Base-by-base conservation (phyloP, 2,113 vertebrate species). In the Micronycteris hirsuta region DNA sequence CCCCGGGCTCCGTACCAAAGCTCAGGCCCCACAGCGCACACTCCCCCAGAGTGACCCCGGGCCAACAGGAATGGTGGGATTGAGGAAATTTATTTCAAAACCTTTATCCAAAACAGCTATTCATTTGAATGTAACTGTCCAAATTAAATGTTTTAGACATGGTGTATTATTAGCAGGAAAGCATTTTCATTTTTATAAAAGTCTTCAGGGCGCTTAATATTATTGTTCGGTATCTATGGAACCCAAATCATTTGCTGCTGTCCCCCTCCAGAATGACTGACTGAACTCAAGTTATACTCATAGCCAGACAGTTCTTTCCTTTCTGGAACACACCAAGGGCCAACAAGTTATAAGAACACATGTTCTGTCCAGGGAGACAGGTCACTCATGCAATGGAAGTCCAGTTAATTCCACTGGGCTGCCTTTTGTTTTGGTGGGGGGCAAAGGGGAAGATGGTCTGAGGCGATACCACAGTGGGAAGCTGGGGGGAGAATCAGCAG, bases 101-200 rank as follows among this genome's bases (percentile, higher is more conserved):
- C 31, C 47, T 54, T 88, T 73, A 76, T 16, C 43, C 24, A 61
- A 58, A 61, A 28, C 26, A 28, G 26, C 58, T 19, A 63, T 33
- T 67, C n/a, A 89, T 77, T 94, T 74, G 67, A 73, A 96, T 68
- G 65, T 81, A 90, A 89, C 71, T 52, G 78, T 85, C 67, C 17
- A 58, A 94, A 87, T 43, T 22, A 89, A 91, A 94, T 33, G n/a
- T 82, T 93, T 88, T 71, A 84, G 52, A 94, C 95, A 89, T 77
- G 33, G 20, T 76, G 31, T 63, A 52, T 93, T 81, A 71, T 43
- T 65, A 74, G 31, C n/a, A 85, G 86, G 41, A 86, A 95, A 89
- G 9, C 28, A 88, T 61, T 89, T 86, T 91, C 31, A 17, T 67
- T 71, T 71, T 71, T 26, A 14, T 61, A 61, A 61, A 95, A 86